Conservation (phyloP, 1,140 invertebrate species). For the Drosophila cardini region DNA sequence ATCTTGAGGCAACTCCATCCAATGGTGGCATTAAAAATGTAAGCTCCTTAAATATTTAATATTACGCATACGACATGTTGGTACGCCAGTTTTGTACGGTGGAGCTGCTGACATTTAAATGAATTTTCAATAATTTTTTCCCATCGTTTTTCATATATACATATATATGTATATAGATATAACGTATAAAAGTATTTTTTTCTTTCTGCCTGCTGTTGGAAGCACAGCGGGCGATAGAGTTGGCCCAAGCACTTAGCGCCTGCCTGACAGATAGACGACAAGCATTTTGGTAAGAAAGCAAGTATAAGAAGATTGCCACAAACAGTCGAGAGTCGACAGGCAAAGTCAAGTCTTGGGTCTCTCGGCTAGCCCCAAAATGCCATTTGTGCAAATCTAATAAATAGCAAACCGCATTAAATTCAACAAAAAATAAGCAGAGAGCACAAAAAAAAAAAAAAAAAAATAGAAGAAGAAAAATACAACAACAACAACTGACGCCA, state of each 20-base stretch:
- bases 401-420: conserved; percentile 80
- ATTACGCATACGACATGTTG: conserved; percentile 80
- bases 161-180: not conserved
- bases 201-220: conserved; percentile 12
- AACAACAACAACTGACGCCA: conserved; percentile 27
- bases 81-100: conserved; percentile 32
- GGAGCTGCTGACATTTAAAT: conserved; percentile 67
- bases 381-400: conserved; percentile 81
- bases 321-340: conserved; percentile 4
- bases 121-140: conserved; percentile 77
- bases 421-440: conserved; percentile 34
- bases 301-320: not conserved
- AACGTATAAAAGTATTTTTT: not conserved
- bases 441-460: not conserved
- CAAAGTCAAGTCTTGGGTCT: not conserved
- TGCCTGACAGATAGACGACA: conserved; percentile 36
- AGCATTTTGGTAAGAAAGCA: not conserved
- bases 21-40: conserved; percentile 69
- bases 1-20: conserved; percentile 24
- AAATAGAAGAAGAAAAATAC: not conserved
- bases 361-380: conserved; percentile 53
- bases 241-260: conserved; percentile 71
- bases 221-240: conserved; percentile 58
- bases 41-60: conserved; percentile 78
- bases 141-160: conserved; percentile 14